Base-by-base conservation (phyloP, 2,113 vertebrate genomes). In the Chitala chitala region DNA sequence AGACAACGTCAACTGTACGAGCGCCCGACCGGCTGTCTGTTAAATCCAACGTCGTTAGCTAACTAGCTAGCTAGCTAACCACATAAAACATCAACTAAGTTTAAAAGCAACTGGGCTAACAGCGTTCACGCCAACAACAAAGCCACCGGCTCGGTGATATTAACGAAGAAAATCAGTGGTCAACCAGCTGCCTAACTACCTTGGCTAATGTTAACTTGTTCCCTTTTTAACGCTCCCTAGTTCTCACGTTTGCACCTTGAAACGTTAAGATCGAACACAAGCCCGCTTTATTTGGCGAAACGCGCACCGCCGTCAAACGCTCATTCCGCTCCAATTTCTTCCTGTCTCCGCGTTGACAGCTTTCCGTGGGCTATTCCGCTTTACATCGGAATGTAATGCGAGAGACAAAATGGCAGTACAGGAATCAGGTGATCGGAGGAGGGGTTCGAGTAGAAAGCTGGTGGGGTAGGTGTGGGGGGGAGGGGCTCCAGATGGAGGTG, bases 321-420 rank as follows among this genome's bases (percentile, higher is more conserved):
- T n/a, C n/a, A n/a, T n/a, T n/a, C 63, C 63, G n/a, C 38, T 33
- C 29, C 38, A 8, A 26, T 81, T 22, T 59, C 78, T 69, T 74
- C 58, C 46, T 82, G 54, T 76, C 42, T 80, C 65, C 76, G 77
- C 76, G 72, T 78, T 82, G 76, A 74, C 76, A 76, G 80, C 77
- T 82, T 71, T 77, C 84, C 81, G 76, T 74, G 65, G 63, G 76
- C 61, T 74, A 74, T 77, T 83, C 78, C 82, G 80, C 79, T 86
- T 82, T 75, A 48, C 80, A 77, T 5, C 50, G 46, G 24, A 54
- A 36, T 65, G 72, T 71, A 68, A 73, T 79, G 78, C 88, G 79
- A 87, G 89, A 90, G 80, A 87, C 87, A 90, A 92, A 92, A 92
- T 92, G 90, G 90, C 90, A 90, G 90, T 72, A 82, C 81, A 77